These are phyloP conservation scores for Heliconius eleuchia DNA, from an alignment of 1,140 invertebrate genomes.

Conservation along the genomic window DNA sequence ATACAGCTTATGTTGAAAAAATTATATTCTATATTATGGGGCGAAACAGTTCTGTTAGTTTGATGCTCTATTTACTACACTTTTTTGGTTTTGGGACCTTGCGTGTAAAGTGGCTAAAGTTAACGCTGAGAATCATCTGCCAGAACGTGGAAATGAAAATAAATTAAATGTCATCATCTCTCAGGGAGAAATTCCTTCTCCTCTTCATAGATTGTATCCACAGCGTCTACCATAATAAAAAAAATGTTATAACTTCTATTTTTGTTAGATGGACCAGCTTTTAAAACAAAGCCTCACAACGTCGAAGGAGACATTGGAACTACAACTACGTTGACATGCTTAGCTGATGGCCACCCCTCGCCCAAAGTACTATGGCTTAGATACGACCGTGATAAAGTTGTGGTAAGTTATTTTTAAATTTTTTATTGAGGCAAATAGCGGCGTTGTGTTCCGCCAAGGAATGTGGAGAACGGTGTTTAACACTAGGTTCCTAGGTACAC, in stretches of 20 bases:
- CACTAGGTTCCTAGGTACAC: background rate
- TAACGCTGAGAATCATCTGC: too few species aligned
- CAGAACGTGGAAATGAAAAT: too few species aligned
- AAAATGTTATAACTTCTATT: background rate
- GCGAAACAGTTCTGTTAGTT: background rate
- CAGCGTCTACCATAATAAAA: too few species aligned
- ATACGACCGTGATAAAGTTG: conserved; percentile 81
- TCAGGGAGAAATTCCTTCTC: too few species aligned
- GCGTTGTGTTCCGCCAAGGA: background rate
- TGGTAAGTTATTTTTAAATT: conserved; percentile 54
- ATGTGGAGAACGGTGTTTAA: background rate
- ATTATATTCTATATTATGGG: too few species aligned
- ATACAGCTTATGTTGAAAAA: too few species aligned
- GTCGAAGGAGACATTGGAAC: conserved; percentile 91
- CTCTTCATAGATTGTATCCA: too few species aligned
- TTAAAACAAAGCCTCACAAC: conserved; percentile 87
- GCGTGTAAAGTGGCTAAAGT: too few species aligned
- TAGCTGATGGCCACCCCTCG: conserved; percentile 94
- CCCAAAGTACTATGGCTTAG: conserved; percentile 94
- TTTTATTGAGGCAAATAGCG: too few species aligned
- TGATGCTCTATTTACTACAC: background rate
- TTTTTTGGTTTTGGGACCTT: too few species aligned
- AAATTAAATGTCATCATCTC: too few species aligned
- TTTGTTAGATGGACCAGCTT: conserved; percentile 91
- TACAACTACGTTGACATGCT: conserved; percentile 89